phyloP scores from a whole-genome alignment of 2,797 vertebrate genomes.

The Amblyopsis hoosieri region DNA sequence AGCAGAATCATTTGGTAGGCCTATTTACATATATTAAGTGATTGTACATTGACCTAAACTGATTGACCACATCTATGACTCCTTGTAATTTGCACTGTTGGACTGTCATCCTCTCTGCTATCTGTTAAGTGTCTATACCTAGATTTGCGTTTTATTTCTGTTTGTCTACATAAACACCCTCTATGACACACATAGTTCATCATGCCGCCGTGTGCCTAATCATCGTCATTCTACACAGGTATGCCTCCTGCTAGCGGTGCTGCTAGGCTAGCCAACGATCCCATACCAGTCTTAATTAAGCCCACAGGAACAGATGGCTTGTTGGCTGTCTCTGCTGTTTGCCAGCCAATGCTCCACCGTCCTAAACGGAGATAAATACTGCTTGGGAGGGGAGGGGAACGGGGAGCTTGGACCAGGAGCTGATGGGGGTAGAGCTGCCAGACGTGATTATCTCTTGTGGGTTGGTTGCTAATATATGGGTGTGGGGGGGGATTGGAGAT shows the following conservation, averaged over 20 bases:
- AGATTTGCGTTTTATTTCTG: background rate
- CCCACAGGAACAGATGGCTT: constrained; percentile 75
- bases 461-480: constrained; percentile 42
- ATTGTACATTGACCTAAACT: background rate
- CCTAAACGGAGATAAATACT: constrained; percentile 68
- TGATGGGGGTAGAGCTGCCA: constrained; percentile 52
- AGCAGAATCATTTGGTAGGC: background rate
- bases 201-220: constrained; percentile 7
- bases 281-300: constrained; percentile 67
- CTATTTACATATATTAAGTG: background rate
- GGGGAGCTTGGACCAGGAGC: constrained; percentile 46
- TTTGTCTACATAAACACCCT: too few relatives aligned
- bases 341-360: constrained; percentile 47
- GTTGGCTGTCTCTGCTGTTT: constrained; percentile 64
- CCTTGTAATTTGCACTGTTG: background rate
- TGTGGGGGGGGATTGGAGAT: constrained; percentile 16
- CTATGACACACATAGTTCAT: too few relatives aligned
- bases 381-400: constrained; percentile 44
- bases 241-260: constrained; percentile 15
- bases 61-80: background rate
- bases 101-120: background rate
- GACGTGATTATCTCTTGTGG: constrained; percentile 61
- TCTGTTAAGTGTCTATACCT: constrained; percentile 12
- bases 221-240: constrained; percentile 18
- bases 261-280: constrained; percentile 29